Percentiles rank a stretch among this genome's conserved stretches.
These are phyloP conservation scores for Acanthoscelides obtectus DNA, from an alignment of 2,888 invertebrate genomes.

Conservation along the genomic window DNA sequence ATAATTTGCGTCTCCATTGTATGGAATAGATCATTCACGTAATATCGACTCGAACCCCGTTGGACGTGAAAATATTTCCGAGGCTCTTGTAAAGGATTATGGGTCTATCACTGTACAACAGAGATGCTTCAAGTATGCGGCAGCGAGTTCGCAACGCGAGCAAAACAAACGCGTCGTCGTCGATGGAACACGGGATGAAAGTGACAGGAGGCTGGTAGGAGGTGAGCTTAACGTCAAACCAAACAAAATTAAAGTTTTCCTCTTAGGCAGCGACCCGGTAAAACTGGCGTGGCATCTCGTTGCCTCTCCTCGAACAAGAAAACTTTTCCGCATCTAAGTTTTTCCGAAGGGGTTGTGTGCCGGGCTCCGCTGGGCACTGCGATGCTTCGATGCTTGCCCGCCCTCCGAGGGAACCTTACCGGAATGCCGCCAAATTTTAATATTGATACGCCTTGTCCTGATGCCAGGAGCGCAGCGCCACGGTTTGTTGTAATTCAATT, in stretches of 20 bases:
- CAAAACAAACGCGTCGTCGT: slow-evolving; percentile 42
- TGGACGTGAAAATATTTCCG: not conserved
- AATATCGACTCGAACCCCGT: too few relatives aligned
- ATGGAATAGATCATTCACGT: too few relatives aligned
- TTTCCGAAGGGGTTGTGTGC: slow-evolving; percentile 31
- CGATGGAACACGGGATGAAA: slow-evolving; percentile 45
- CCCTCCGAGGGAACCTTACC: slow-evolving; percentile 21
- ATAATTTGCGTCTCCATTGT: too few relatives aligned
- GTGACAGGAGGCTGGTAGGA: slow-evolving; percentile 40
- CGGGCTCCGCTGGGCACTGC: slow-evolving; percentile 42
- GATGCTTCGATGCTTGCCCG: too few relatives aligned
- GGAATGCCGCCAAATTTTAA: slow-evolving; percentile 48
- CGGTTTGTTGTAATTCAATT: too few relatives aligned
- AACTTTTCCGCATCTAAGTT: slow-evolving; percentile 49
- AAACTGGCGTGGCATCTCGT: slow-evolving; percentile 30
- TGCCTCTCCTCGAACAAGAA: slow-evolving; percentile 38
- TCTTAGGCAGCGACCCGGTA: slow-evolving; percentile 46
- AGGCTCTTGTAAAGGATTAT: not conserved
- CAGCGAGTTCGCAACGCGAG: slow-evolving; percentile 43
- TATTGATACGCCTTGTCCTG: slow-evolving; percentile 39
- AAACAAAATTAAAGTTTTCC: slow-evolving; percentile 51
- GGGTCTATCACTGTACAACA: not conserved
- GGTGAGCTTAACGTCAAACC: slow-evolving; percentile 49
- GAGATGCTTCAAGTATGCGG: slow-evolving; percentile 31
- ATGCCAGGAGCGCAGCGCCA: not conserved